Conservation (phyloP, 2,113 vertebrate genomes). For the Eubucco bourcierii region DNA sequence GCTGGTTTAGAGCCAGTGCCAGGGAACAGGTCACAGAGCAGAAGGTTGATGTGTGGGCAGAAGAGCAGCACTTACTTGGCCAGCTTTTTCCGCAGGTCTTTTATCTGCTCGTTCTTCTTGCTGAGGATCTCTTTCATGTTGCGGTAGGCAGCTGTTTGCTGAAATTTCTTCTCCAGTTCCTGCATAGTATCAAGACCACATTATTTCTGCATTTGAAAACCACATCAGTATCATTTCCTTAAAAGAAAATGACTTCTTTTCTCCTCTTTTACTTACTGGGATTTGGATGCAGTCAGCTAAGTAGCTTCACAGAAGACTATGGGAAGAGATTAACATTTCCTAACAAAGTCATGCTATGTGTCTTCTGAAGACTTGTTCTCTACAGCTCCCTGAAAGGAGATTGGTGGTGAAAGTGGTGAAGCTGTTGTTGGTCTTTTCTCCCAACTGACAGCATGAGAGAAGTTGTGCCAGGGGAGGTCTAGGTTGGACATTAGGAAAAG, state of each 20-base stretch:
- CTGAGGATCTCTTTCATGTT: conserved; percentile 97
- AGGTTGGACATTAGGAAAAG: too few species aligned
- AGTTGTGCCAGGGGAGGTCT: too few species aligned
- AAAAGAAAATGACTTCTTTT: background rate
- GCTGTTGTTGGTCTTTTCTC: too few species aligned
- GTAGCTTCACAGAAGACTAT: background rate
- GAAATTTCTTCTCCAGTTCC: conserved; percentile 97
- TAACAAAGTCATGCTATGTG: background rate
- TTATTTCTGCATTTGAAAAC: background rate
- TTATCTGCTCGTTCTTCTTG: conserved; percentile 96
- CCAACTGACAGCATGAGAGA: too few species aligned
- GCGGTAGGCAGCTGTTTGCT: conserved; percentile 93
- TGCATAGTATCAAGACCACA: conserved; percentile 27
- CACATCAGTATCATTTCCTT: background rate
- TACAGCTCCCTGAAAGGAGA: too few species aligned
- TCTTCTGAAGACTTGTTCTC: background rate
- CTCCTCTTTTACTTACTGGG: background rate
- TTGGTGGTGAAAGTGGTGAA: too few species aligned
- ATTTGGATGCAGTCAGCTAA: background rate
- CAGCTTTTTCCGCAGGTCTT: conserved; percentile 88
- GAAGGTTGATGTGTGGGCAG: background rate
- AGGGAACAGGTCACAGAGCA: background rate
- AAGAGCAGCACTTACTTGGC: conserved; percentile 77
- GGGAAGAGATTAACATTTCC: background rate
- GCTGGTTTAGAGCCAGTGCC: background rate